phyloP scores from a whole-genome alignment of 2,888 invertebrate species.

The Mycalesis mineus region DNA sequence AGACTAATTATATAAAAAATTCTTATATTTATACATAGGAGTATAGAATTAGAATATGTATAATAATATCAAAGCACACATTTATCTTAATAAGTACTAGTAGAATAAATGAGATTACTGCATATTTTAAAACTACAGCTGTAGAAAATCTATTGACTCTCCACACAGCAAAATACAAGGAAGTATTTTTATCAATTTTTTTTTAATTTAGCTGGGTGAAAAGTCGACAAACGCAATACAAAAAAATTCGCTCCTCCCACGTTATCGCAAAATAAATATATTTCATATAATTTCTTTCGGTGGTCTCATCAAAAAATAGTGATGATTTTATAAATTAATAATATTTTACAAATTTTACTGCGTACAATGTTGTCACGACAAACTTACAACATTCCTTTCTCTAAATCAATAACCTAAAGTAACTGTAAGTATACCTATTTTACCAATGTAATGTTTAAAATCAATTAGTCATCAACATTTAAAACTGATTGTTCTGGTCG shows the following conservation, averaged over 20 bases:
- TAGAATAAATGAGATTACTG: slow-evolving; percentile 30
- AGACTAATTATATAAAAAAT: background rate
- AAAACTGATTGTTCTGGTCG: too few relatives aligned
- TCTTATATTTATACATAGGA: slow-evolving; percentile 12
- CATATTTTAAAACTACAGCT: background rate
- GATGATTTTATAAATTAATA: background rate
- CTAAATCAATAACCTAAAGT: too few relatives aligned
- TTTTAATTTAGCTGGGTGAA: background rate
- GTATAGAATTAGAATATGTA: slow-evolving; percentile 18
- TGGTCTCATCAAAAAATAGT: slow-evolving; percentile 7
- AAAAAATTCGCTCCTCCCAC: slow-evolving; percentile 2
- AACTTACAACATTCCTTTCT: too few relatives aligned
- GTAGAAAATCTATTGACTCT: background rate
- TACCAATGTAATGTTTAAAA: too few relatives aligned
- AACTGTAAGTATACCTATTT: too few relatives aligned
- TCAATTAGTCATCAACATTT: too few relatives aligned
- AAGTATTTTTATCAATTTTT: background rate
- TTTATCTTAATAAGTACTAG: slow-evolving; percentile 15
- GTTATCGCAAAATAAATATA: slow-evolving; percentile 4
- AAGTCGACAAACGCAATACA: background rate
- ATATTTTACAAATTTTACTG: background rate
- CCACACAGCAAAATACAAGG: background rate
- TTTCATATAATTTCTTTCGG: slow-evolving; percentile 3
- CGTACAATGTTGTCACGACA: background rate
- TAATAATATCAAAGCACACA: slow-evolving; percentile 24